phyloP scores from a whole-genome alignment of 2,888 invertebrate genomes.

The Arenicola marina region DNA sequence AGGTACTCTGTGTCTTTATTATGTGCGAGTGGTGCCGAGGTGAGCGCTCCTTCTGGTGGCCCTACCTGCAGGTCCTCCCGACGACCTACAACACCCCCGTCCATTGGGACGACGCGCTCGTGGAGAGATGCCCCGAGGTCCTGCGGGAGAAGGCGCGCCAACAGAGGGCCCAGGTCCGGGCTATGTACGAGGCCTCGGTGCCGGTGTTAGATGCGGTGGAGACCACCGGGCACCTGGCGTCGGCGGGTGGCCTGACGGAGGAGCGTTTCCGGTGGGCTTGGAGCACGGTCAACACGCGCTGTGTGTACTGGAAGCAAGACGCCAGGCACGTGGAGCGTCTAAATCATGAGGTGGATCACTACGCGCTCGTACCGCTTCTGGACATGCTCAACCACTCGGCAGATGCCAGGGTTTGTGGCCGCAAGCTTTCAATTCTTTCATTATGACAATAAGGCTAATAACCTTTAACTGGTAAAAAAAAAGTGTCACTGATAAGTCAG shows the following conservation, averaged over 20 bases:
- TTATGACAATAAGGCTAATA: too few species aligned
- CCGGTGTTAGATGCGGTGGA: too few species aligned
- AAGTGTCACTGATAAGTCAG: too few species aligned
- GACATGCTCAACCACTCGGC: conserved; percentile 87
- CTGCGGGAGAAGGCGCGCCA: neutral
- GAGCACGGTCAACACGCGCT: conserved; percentile 76
- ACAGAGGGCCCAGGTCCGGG: too few species aligned
- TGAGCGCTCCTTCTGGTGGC: neutral
- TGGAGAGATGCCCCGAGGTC: neutral
- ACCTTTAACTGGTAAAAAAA: too few species aligned
- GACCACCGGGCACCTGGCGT: too few species aligned
- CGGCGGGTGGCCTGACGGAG: too few species aligned
- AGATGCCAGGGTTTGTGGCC: conserved; percentile 45
- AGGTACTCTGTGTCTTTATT: neutral
- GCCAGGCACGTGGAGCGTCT: too few species aligned
- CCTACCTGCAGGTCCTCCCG: neutral
- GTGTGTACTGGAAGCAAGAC: conserved; percentile 29
- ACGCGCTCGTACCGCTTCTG: conserved; percentile 83
- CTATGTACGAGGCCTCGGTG: too few species aligned
- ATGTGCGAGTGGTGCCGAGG: neutral
- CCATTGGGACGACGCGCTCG: neutral
- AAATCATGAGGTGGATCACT: too few species aligned
- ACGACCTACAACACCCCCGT: neutral
- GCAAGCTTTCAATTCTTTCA: too few species aligned
- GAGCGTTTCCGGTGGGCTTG: conserved; percentile 76